Base-by-base conservation (phyloP, 1,140 invertebrate genomes). In the Drosophila bocqueti region DNA sequence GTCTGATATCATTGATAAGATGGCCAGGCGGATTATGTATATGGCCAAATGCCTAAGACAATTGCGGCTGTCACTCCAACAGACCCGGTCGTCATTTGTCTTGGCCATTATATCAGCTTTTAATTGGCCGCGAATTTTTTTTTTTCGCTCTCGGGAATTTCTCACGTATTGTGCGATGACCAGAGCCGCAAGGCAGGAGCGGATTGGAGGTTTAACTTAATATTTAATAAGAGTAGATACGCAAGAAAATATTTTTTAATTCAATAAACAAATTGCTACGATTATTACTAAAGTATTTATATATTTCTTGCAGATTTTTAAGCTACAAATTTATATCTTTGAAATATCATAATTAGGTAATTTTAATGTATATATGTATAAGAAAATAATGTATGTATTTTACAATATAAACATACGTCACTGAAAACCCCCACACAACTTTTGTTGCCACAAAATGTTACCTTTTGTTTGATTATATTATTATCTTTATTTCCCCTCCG, bases 1-100 rank as follows among this genome's bases (percentile, higher is more conserved):
- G 46, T 68, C 63, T 74, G 72, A 83, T 83, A 87, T 69, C 81
- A 74, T 65, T 87, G 83, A 87, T 87, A 87, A 87, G 84, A 69
- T 83, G 78, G 66, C 31, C 57, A 55, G 34, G 31, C 66, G 63
- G 63, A 67, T 69, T 69, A 69, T 52, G 47, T 54, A 38, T 36
- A 34, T 38, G 62, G 29, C 43, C 61, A 55, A 69, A 57, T 69
- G 47, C 43, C 78, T 55, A 55, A 68, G 65, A 74, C 71, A 74
- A 74, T 74, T 73, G 68, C 36, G 43, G 36, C 68, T 86, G 82
- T 82, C 79, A 85, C 18, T 72, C 65, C 62, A 64, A 57, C 74
- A 75, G 75, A 54, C 64, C 61, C 68, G 29, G 73, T 78, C 64
- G 72, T 75, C 81, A 89, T 87, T 87, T 87, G 77, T 87, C 75